Evolutionary conservation across 2,888 invertebrate species (phyloP).

Genomic region (Augochlorella aurata): DNA sequence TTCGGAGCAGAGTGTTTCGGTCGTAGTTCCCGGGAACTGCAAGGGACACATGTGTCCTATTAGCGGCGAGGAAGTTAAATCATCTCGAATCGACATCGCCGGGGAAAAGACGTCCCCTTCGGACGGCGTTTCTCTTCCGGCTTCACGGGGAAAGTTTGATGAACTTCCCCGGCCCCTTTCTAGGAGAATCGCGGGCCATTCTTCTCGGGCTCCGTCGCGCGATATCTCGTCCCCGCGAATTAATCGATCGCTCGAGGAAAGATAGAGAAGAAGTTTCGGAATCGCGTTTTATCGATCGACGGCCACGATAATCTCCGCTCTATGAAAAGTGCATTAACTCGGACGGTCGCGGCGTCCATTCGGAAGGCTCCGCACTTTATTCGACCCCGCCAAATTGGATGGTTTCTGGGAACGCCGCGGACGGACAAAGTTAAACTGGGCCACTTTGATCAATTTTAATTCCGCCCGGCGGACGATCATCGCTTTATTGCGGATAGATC

Average conservation of each 20-base stretch:
- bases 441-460: slow-evolving; percentile 45
- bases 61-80: slow-evolving; percentile 30
- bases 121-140: slow-evolving; percentile 6
- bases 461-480: slow-evolving; percentile 23
- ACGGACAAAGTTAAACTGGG: slow-evolving; percentile 27
- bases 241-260: slow-evolving; percentile 24
- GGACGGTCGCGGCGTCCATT: not conserved
- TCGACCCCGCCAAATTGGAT: slow-evolving; percentile 41
- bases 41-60: slow-evolving; percentile 11
- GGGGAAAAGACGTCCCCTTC: not conserved
- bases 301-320: slow-evolving; percentile 26
- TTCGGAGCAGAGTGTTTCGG: not conserved
- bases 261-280: not conserved
- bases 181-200: not conserved
- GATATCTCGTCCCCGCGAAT: slow-evolving; percentile 23
- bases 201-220: not conserved
- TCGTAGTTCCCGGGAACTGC: not conserved
- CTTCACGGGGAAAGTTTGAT: slow-evolving; percentile 9
- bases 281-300: not conserved
- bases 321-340: slow-evolving; percentile 27
- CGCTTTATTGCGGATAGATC: slow-evolving; percentile 39
- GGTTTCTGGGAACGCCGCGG: slow-evolving; percentile 20
- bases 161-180: slow-evolving; percentile 18
- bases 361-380: slow-evolving; percentile 29
- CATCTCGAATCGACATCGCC: slow-evolving; percentile 28